Percentiles rank a stretch among this genome's conserved stretches.
phyloP scores from a whole-genome alignment of 2,888 invertebrate genomes.

The Tethea ocularis region DNA sequence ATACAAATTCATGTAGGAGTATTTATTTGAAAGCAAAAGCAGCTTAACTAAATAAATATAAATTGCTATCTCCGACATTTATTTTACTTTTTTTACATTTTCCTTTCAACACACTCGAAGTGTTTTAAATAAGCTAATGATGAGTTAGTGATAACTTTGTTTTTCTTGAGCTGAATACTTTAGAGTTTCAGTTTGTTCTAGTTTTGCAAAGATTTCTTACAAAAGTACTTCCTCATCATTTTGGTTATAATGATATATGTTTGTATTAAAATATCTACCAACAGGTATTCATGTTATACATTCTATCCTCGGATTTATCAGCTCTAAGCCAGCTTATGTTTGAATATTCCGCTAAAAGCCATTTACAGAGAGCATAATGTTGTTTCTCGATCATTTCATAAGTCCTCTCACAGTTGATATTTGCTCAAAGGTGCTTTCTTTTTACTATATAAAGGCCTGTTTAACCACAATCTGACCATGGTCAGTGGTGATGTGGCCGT shows the following conservation, averaged over 20 bases:
- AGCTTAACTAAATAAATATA: background rate
- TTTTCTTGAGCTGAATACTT: background rate
- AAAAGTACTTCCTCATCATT: background rate
- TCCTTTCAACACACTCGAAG: background rate
- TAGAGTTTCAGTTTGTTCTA: background rate
- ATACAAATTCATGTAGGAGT: background rate
- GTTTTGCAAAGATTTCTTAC: background rate
- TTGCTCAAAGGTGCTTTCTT: no score
- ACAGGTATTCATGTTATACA: no score
- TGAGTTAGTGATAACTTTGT: background rate
- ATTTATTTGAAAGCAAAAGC: background rate
- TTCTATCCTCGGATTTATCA: no score
- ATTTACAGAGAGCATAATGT: no score
- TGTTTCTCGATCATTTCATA: no score
- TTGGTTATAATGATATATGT: background rate
- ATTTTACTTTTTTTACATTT: background rate
- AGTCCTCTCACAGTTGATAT: no score
- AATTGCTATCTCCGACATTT: background rate
- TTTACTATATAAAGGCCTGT: no score
- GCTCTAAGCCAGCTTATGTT: no score
- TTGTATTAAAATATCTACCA: background rate
- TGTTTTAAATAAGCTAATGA: constrained; percentile 2
- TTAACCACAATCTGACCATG: no score
- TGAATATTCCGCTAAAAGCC: no score
- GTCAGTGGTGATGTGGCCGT: no score